A percentile compares a stretch with the other conserved stretches of the same genome.
These are phyloP conservation scores for Sapayoa aenigma DNA, from an alignment of 2,113 vertebrate species.

Conservation along the genomic window DNA sequence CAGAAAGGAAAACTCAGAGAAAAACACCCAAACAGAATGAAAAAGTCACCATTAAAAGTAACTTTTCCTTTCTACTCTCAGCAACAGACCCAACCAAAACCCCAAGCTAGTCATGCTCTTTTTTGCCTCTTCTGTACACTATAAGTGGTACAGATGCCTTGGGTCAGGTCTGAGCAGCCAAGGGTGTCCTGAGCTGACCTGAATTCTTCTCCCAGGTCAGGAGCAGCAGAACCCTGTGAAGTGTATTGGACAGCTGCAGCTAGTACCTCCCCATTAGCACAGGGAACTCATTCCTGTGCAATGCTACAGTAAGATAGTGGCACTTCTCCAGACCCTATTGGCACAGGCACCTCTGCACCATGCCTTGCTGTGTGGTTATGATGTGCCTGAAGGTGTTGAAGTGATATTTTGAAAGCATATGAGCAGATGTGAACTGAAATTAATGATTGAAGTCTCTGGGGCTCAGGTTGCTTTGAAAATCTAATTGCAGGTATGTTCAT, in stretches of 20 bases:
- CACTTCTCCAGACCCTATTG: background rate
- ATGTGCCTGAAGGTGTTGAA: background rate
- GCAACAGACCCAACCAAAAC: background rate
- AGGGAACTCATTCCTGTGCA: background rate
- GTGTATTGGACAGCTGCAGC: background rate
- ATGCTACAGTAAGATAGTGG: fast-evolving
- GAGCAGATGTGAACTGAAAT: background rate
- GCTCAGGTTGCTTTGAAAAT: background rate
- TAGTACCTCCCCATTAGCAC: background rate
- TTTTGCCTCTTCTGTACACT: background rate
- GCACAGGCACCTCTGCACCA: background rate
- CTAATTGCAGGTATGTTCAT: background rate
- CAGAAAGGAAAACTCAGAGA: background rate
- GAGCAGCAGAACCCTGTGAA: background rate
- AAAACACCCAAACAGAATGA: background rate
- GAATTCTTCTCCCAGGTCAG: background rate
- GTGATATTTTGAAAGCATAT: fast-evolving
- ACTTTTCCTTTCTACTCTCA: background rate
- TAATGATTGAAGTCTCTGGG: background rate
- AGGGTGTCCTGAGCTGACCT: fast-evolving
- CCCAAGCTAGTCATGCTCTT: background rate
- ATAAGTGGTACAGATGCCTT: background rate
- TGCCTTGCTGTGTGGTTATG: fast-evolving
- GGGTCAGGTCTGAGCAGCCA: background rate
- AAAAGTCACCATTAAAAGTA: background rate